Evolutionary conservation across 2,888 invertebrate species (phyloP).

Genomic region (Seira sanloemensis): DNA sequence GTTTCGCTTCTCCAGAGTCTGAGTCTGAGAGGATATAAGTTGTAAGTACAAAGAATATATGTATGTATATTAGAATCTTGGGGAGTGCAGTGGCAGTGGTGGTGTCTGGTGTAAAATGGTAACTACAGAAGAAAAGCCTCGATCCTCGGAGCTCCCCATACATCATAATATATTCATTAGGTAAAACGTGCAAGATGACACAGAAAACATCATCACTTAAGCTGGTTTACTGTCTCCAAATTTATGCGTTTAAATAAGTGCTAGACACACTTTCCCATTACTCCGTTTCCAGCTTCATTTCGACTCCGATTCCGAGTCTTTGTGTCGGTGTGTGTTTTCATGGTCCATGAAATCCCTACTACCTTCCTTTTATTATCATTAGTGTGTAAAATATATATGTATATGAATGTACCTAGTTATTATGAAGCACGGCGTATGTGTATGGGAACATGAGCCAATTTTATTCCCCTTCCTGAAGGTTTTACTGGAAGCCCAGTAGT

Average conservation of each 20-base stretch:
- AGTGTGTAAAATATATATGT: too few relatives aligned
- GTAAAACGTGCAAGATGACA: slow-evolving; percentile 63
- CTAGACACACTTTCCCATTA: slow-evolving; percentile 9
- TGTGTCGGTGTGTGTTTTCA: too few relatives aligned
- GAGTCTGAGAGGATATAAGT: too few relatives aligned
- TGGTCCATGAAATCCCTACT: slow-evolving; percentile 43
- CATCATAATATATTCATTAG: slow-evolving; percentile 66
- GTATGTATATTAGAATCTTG: background rate
- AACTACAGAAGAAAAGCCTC: too few relatives aligned
- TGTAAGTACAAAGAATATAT: background rate
- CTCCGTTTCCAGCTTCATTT: background rate
- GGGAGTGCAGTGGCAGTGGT: background rate
- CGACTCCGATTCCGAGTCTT: background rate
- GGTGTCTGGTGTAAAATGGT: background rate
- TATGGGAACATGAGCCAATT: too few relatives aligned
- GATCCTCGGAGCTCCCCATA: slow-evolving; percentile 27
- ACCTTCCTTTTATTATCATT: slow-evolving; percentile 10
- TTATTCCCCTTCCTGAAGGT: background rate
- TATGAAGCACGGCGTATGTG: too few relatives aligned
- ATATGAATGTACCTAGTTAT: background rate
- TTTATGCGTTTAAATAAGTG: slow-evolving; percentile 41
- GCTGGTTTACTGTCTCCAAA: slow-evolving; percentile 57
- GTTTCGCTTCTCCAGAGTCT: background rate
- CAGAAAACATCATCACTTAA: slow-evolving; percentile 65
- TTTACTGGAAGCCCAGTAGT: background rate